Evolutionary conservation across 1,140 invertebrate genomes (phyloP).

Genomic region (Achroia grisella): DNA sequence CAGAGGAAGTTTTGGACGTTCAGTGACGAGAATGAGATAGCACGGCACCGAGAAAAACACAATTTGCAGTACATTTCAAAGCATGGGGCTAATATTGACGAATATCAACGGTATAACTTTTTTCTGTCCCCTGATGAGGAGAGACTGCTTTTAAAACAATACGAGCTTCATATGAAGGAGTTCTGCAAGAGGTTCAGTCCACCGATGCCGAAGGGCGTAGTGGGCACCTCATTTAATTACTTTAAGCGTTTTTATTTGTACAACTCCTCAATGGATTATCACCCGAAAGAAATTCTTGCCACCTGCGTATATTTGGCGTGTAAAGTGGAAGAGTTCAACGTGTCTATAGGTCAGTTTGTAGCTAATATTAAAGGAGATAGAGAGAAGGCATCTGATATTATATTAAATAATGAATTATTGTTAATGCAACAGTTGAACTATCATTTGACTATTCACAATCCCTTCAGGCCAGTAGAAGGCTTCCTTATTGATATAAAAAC

Average conservation of each 20-base stretch:
- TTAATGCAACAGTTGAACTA: slow-evolving; percentile 97
- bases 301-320: slow-evolving; percentile 97
- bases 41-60: slow-evolving; percentile 81
- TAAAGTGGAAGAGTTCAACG: slow-evolving; percentile 99
- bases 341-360: slow-evolving; percentile 97
- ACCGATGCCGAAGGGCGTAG: slow-evolving; percentile 92
- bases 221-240: slow-evolving; percentile 95
- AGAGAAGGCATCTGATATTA: slow-evolving; percentile 94
- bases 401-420: slow-evolving; percentile 95
- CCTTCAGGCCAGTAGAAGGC: slow-evolving; percentile 95
- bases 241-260: slow-evolving; percentile 98
- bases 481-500: slow-evolving; percentile 97
- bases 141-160: slow-evolving; percentile 83
- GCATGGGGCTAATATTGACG: slow-evolving; percentile 78
- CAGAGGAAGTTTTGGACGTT: slow-evolving; percentile 96
- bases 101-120: slow-evolving; percentile 53
- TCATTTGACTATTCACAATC: slow-evolving; percentile 96
- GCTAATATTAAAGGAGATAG: slow-evolving; percentile 94
- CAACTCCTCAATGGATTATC: slow-evolving; percentile 98
- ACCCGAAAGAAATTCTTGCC: slow-evolving; percentile 98
- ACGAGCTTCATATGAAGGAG: slow-evolving; percentile 90
- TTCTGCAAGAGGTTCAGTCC: slow-evolving; percentile 96
- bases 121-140: slow-evolving; percentile 90
- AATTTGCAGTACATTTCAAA: slow-evolving; percentile 86
- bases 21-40: slow-evolving; percentile 85